These are phyloP conservation scores for Folsomia manolachei DNA, from an alignment of 2,888 invertebrate species.

Conservation along the genomic window DNA sequence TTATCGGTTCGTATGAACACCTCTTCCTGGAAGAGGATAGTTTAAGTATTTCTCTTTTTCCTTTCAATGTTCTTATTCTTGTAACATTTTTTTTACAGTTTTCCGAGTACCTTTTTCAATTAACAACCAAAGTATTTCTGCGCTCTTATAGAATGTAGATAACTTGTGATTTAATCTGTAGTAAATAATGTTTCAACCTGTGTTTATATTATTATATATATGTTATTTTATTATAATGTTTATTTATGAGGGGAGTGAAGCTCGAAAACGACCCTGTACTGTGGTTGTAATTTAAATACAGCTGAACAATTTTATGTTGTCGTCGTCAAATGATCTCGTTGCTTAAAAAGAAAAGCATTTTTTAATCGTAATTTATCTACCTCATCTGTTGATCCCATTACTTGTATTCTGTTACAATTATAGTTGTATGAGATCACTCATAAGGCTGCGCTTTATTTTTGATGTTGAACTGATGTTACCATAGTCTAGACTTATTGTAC, in stretches of 20 bases:
- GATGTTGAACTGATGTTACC: not conserved
- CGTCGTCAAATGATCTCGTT: not conserved
- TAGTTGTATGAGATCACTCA: conserved; percentile 1
- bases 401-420: not conserved
- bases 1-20: too few species aligned
- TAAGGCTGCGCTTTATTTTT: not conserved
- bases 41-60: too few species aligned
- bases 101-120: not conserved
- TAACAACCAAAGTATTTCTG: not conserved
- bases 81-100: not conserved
- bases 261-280: too few species aligned
- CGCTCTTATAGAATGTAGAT: not conserved
- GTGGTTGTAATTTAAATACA: not conserved
- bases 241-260: not conserved
- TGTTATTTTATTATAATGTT: not conserved
- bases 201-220: not conserved
- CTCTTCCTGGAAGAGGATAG: too few species aligned
- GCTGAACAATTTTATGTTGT: not conserved
- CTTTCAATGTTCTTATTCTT: too few species aligned
- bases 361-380: not conserved
- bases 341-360: not conserved
- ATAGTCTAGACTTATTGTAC: not conserved
- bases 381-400: conserved; percentile 12
- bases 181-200: not conserved
- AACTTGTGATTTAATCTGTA: not conserved